A percentile compares a stretch with the other conserved stretches of the same genome.
Evolutionary conservation across 2,797 vertebrate genomes (phyloP).

Genomic region (Rhinogobio ventralis): DNA sequence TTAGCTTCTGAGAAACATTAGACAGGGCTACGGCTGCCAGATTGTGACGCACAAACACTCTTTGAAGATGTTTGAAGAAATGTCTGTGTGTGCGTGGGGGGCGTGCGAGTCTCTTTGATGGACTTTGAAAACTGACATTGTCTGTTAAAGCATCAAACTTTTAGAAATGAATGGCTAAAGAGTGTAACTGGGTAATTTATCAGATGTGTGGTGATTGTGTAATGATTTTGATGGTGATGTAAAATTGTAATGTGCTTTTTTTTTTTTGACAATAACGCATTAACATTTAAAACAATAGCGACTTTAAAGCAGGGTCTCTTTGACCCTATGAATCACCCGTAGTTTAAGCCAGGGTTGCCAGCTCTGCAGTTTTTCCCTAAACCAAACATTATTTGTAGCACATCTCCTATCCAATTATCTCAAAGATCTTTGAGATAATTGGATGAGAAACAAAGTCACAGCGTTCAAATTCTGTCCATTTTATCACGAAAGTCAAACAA

Average conservation of each 20-base stretch:
- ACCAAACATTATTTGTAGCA: neutral
- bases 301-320: neutral
- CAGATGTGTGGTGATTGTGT: neutral
- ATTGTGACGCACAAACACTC: slow-evolving; percentile 68
- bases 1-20: slow-evolving; percentile 74
- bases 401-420: neutral
- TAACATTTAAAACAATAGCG: too few species aligned
- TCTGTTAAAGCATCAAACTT: slow-evolving; percentile 34
- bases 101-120: slow-evolving; percentile 40
- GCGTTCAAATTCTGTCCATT: neutral
- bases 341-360: neutral
- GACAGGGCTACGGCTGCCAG: slow-evolving; percentile 71
- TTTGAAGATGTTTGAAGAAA: slow-evolving; percentile 66
- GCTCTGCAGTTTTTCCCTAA: neutral
- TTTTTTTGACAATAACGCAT: too few species aligned
- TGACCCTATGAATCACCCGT: neutral
- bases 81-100: slow-evolving; percentile 58
- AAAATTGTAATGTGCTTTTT: neutral
- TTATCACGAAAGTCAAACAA: too few species aligned
- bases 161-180: neutral
- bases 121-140: slow-evolving; percentile 43
- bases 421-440: neutral
- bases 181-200: neutral
- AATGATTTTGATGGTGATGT: neutral
- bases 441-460: neutral